Percentiles rank a stretch among this genome's conserved stretches.
phyloP scores from a whole-genome alignment of 1,140 invertebrate species.

The Cotesia typhae region DNA sequence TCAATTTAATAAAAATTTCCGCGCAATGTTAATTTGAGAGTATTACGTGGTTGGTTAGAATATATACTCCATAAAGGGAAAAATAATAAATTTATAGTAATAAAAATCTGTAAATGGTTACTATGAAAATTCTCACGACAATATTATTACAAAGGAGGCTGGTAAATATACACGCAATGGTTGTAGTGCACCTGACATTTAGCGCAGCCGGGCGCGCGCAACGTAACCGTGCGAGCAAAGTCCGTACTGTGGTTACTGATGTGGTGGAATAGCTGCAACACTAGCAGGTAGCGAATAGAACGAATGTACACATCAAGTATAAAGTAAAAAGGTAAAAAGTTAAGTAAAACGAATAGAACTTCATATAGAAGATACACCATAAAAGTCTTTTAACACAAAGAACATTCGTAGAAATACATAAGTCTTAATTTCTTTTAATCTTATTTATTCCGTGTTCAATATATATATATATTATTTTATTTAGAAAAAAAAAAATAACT shows the following conservation, averaged over 20 bases:
- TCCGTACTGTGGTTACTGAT: constrained; percentile 40
- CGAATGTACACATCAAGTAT: too few species aligned
- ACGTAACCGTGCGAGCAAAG: constrained; percentile 29
- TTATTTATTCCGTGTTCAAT: too few species aligned
- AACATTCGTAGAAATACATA: too few species aligned
- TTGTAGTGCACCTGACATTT: constrained; percentile 51
- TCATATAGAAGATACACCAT: too few species aligned
- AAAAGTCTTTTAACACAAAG: too few species aligned
- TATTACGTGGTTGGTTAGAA: not conserved
- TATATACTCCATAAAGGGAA: not conserved
- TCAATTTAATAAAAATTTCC: too few species aligned
- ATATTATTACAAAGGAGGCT: constrained; percentile 47
- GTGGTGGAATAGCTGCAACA: not conserved
- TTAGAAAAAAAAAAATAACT: too few species aligned
- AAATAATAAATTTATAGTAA: not conserved
- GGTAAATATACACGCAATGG: constrained; percentile 48
- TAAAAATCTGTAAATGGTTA: constrained; percentile 19
- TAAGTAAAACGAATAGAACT: constrained; percentile 30
- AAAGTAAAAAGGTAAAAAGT: too few species aligned
- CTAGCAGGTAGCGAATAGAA: constrained; percentile 23
- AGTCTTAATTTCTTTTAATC: too few species aligned
- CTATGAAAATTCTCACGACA: constrained; percentile 28
- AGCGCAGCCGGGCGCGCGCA: constrained; percentile 34
- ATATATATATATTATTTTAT: too few species aligned
- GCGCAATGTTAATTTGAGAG: too few species aligned